A percentile compares a stretch with the other conserved stretches of the same genome.
phyloP scores from a whole-genome alignment of 2,797 vertebrate genomes.

The Peromyscus nudipes region DNA sequence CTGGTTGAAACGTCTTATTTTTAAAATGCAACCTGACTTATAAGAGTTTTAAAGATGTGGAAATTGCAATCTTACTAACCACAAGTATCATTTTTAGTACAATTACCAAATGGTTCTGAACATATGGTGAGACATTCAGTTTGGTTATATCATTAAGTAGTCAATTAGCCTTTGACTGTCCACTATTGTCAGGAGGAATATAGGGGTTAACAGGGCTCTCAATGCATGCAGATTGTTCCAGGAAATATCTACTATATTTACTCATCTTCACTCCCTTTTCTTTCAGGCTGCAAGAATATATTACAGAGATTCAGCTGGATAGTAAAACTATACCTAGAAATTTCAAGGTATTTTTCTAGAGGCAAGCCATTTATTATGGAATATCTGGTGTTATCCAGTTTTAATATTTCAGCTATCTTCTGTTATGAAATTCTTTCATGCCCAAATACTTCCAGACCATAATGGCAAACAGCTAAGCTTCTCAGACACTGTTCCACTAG shows the following conservation, averaged over 20 bases:
- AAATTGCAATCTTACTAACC: conserved; percentile 41
- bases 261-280: neutral
- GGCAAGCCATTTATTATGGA: no score
- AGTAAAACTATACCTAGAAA: no score
- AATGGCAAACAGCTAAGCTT: no score
- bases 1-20: neutral
- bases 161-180: conserved; percentile 23
- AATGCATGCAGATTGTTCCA: neutral
- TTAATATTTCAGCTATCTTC: no score
- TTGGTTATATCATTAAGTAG: neutral
- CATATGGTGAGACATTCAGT: neutral
- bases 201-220: neutral
- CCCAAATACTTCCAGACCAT: no score
- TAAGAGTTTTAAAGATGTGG: neutral
- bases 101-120: neutral
- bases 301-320: no score
- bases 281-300: no score
- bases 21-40: neutral
- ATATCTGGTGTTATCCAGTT: no score
- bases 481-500: no score
- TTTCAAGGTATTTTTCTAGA: no score
- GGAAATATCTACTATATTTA: conserved; percentile 15
- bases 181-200: neutral
- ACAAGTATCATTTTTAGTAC: conserved; percentile 31
- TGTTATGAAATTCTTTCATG: no score